A percentile compares a stretch with the other conserved stretches of the same genome.
phyloP scores from a whole-genome alignment of 2,888 invertebrate genomes.

The Rhabditoides inermis region DNA sequence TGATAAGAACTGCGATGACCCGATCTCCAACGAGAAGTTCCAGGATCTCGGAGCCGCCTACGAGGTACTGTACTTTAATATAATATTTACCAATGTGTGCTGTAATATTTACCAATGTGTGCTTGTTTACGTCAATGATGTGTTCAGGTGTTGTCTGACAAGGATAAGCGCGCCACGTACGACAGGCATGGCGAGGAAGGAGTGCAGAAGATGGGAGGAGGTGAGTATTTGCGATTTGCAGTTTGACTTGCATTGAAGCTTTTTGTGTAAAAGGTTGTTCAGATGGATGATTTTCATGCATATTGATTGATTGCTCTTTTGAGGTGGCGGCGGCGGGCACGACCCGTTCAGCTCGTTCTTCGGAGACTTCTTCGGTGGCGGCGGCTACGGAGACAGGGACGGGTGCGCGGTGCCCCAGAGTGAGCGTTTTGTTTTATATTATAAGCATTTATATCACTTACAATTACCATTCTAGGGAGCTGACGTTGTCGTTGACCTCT shows the following conservation, averaged over 20 bases:
- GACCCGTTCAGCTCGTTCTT: conserved; percentile 85
- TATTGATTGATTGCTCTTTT: no score
- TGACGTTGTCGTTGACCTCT: conserved; percentile 81
- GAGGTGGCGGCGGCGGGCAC: conserved; percentile 31
- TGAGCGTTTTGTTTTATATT: background rate
- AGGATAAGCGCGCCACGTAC: conserved; percentile 83
- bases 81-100: no score
- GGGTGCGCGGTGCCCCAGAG: no score
- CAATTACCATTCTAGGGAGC: conserved; percentile 60
- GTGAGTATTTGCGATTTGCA: no score
- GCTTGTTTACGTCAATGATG: no score
- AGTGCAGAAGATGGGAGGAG: conserved; percentile 77
- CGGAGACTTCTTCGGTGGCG: conserved; percentile 69
- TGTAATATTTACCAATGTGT: no score
- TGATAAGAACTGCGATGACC: conserved; percentile 90
- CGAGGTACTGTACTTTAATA: no score
- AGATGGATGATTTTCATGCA: no score
- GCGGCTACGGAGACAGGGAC: conserved; percentile 60
- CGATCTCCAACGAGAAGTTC: conserved; percentile 82
- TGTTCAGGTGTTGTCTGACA: conserved; percentile 69
- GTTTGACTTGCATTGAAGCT: no score
- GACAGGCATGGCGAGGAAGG: conserved; percentile 96
- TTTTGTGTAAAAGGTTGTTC: no score
- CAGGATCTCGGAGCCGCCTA: conserved; percentile 52
- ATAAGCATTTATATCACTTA: no score